Percentiles rank a stretch among this genome's conserved stretches.
phyloP scores from a whole-genome alignment of 1,140 invertebrate genomes.

The Diplogasteroides magnus region DNA sequence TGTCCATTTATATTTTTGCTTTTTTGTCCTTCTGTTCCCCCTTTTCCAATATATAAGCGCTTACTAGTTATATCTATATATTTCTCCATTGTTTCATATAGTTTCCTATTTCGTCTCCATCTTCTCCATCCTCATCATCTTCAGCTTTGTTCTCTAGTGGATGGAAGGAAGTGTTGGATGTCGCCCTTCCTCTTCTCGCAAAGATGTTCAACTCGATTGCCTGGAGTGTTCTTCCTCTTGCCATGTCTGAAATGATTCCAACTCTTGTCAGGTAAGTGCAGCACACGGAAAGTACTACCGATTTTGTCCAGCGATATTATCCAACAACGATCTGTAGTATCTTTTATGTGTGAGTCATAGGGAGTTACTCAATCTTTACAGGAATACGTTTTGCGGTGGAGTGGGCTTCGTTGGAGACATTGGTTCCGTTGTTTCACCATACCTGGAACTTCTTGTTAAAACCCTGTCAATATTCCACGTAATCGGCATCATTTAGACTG shows the following conservation, averaged over 20 bases:
- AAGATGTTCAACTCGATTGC: slow-evolving; percentile 18
- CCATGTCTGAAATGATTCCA: slow-evolving; percentile 12
- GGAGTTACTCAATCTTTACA: too few species aligned
- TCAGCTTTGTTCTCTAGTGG: neutral
- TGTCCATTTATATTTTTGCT: neutral
- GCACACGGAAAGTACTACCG: too few species aligned
- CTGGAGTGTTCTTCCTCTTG: slow-evolving; percentile 13
- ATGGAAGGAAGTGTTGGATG: neutral
- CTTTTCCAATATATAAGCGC: slow-evolving; percentile 13
- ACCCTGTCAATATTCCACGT: neutral
- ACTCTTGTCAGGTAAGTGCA: slow-evolving; percentile 16
- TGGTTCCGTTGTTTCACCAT: neutral
- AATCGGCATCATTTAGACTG: neutral
- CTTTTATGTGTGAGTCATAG: too few species aligned
- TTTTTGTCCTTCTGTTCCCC: neutral
- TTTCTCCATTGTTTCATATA: too few species aligned
- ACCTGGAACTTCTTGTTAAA: neutral
- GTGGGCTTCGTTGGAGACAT: neutral
- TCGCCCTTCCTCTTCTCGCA: slow-evolving; percentile 13
- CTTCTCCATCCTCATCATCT: too few species aligned
- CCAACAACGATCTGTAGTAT: too few species aligned
- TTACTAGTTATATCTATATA: neutral
- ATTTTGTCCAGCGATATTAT: too few species aligned
- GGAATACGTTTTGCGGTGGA: neutral
- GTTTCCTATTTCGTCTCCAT: too few species aligned